Conservation (phyloP, 2,888 invertebrate species). For the Beris morrisii region DNA sequence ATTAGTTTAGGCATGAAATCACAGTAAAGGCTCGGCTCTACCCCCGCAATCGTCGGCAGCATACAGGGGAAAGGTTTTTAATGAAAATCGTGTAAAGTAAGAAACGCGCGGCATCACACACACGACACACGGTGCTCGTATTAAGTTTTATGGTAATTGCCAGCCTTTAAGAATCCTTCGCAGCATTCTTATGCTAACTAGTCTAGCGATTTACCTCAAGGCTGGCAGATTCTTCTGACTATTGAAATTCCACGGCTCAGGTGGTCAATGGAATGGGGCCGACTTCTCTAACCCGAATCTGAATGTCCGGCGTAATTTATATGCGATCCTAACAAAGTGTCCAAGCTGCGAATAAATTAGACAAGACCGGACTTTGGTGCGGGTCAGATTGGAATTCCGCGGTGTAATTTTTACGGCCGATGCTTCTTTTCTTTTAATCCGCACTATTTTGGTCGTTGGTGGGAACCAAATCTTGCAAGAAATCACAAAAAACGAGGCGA, state of each 20-base stretch:
- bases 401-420: conserved; percentile 19
- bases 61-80: neutral
- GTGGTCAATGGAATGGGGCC: conserved; percentile 2
- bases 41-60: neutral
- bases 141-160: conserved; percentile 37
- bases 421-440: conserved; percentile 14
- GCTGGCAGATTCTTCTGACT: too few relatives aligned
- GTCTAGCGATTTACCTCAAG: neutral
- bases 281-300: neutral
- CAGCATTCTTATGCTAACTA: conserved; percentile 24
- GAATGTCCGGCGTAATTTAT: conserved; percentile 12
- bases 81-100: conserved; percentile 30
- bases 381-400: conserved; percentile 17
- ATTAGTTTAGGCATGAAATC: conserved; percentile 34
- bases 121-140: conserved; percentile 37
- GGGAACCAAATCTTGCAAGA: conserved; percentile 23
- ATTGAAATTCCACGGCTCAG: neutral
- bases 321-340: conserved; percentile 11
- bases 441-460: conserved; percentile 12
- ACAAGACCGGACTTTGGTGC: neutral
- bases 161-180: conserved; percentile 18
- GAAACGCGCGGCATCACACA: conserved; percentile 14
- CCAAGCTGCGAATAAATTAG: neutral
- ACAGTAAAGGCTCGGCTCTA: neutral
- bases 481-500: conserved; percentile 40